These are phyloP conservation scores for Merluccius polli DNA, from an alignment of 2,797 vertebrate species.

Conservation along the genomic window DNA sequence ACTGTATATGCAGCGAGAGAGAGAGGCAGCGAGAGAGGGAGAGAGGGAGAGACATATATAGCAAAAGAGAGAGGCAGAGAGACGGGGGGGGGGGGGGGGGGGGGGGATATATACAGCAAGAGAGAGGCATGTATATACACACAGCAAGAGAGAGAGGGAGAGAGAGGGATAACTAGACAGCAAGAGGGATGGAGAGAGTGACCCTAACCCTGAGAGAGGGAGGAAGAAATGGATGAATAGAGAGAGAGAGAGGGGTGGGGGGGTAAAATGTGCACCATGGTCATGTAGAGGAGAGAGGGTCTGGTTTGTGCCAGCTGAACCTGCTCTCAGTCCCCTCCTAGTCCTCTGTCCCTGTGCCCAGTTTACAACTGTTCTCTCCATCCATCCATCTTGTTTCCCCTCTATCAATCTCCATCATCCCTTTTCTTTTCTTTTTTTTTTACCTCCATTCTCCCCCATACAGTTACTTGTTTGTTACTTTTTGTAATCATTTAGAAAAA, in stretches of 20 bases:
- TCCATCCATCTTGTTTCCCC: not conserved
- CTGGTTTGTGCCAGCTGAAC: conserved; percentile 38
- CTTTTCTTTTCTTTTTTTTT: not conserved
- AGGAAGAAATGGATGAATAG: not conserved
- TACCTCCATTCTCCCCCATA: not conserved
- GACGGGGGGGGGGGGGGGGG: no score
- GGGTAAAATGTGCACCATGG: not conserved
- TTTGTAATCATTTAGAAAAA: not conserved
- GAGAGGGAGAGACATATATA: no score
- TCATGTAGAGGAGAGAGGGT: conserved; percentile 41
- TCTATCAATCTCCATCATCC: not conserved
- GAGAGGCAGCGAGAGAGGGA: no score
- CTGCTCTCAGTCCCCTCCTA: conserved; percentile 6
- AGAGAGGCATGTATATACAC: not conserved
- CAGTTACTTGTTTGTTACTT: not conserved
- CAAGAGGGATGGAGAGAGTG: not conserved
- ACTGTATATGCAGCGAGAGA: no score
- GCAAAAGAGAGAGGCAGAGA: no score
- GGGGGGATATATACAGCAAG: not conserved
- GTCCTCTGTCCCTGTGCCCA: not conserved
- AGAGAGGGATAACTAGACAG: not conserved
- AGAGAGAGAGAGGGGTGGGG: not conserved
- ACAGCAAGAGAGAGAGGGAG: not conserved
- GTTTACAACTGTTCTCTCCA: not conserved
- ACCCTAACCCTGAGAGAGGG: no score